Conservation (phyloP, 2,113 vertebrate species). For the Spilogale gracilis region DNA sequence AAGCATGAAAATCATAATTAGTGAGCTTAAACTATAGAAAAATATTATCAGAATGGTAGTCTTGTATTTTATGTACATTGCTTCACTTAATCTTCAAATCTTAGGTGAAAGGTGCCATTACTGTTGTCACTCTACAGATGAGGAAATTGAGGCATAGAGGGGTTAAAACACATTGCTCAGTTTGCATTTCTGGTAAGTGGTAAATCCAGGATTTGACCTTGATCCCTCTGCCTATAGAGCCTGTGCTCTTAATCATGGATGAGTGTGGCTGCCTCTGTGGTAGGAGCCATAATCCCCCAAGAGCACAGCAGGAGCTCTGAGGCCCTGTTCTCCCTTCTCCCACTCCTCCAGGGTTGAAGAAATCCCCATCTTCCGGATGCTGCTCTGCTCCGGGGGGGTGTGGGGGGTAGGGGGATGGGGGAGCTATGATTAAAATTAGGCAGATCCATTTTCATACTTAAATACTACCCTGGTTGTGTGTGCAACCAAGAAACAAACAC, state of each 20-base stretch:
- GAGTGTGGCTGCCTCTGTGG: neutral
- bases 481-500: neutral
- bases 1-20: neutral
- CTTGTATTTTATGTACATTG: neutral
- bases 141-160: neutral
- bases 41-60: neutral
- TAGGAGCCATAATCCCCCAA: neutral
- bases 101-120: neutral
- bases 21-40: neutral
- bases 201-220: neutral
- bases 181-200: neutral
- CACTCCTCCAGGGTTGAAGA: neutral
- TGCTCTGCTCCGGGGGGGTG: neutral
- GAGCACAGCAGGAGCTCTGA: neutral
- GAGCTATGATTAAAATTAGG: neutral
- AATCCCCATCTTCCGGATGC: neutral
- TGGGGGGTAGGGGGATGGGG: too few species aligned
- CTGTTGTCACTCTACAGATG: neutral
- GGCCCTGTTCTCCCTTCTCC: neutral
- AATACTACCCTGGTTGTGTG: neutral
- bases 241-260: neutral
- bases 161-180: neutral
- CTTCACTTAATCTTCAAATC: neutral
- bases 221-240: neutral
- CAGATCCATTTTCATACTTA: neutral